These are phyloP conservation scores for Chlorospingus flavigularis DNA, from an alignment of 2,797 vertebrate genomes.

Conservation along the genomic window DNA sequence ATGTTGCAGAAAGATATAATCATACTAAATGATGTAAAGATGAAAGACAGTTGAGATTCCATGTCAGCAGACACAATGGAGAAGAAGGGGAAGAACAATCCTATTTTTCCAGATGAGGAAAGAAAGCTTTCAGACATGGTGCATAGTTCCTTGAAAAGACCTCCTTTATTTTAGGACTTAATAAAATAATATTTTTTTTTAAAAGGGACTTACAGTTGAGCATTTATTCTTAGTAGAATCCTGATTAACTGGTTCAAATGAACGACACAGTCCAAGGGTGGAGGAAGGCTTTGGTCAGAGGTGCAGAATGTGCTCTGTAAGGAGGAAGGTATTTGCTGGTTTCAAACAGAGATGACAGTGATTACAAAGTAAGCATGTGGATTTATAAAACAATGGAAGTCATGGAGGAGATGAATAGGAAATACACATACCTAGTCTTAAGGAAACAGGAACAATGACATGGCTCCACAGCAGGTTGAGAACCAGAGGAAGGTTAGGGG, in stretches of 20 bases:
- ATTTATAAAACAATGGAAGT: not conserved
- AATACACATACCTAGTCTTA: not conserved
- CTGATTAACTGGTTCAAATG: not conserved
- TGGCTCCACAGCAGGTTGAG: not conserved
- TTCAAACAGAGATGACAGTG: not conserved
- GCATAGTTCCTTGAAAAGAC: not conserved
- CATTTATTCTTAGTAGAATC: not conserved
- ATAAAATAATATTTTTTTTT: not conserved
- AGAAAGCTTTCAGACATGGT: not conserved
- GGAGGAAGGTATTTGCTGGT: not conserved
- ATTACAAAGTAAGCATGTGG: accelerated
- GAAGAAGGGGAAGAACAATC: not conserved
- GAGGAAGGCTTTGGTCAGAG: not conserved
- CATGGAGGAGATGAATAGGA: accelerated
- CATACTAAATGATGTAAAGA: not conserved
- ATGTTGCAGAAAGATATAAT: not conserved
- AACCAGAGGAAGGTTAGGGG: not conserved
- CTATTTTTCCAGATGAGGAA: not conserved
- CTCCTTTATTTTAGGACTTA: not conserved
- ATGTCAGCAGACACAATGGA: not conserved
- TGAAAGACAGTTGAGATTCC: not conserved
- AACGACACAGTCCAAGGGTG: not conserved
- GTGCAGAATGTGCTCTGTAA: accelerated
- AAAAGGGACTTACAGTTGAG: not conserved
- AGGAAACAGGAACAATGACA: accelerated